Evolutionary conservation across 2,888 invertebrate species (phyloP).

Genomic region (Drosophila percnosoma): DNA sequence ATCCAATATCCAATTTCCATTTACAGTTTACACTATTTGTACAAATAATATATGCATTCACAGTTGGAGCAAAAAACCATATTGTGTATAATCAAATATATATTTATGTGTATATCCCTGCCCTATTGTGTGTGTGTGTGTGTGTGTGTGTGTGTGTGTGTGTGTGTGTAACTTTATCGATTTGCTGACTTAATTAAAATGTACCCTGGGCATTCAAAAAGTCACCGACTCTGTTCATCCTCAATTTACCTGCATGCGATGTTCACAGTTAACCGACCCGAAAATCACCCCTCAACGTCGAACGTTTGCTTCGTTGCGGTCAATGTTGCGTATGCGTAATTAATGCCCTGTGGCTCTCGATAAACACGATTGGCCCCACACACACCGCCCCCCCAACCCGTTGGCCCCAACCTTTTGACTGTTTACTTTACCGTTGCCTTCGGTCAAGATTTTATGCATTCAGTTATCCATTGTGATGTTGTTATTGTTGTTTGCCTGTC

Average conservation of each 20-base stretch:
- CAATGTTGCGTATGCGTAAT: slow-evolving; percentile 74
- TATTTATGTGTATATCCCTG: neutral
- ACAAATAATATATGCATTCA: neutral
- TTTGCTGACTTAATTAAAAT: slow-evolving; percentile 59
- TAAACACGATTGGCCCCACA: slow-evolving; percentile 55
- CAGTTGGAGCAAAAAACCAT: neutral
- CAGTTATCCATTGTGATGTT: slow-evolving; percentile 57
- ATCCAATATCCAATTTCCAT: neutral
- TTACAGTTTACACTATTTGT: neutral
- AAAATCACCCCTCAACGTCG: slow-evolving; percentile 27
- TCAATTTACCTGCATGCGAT: slow-evolving; percentile 41
- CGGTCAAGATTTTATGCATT: slow-evolving; percentile 62
- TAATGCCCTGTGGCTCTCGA: slow-evolving; percentile 69
- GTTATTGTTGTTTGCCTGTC: slow-evolving; percentile 50
- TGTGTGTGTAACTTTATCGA: slow-evolving; percentile 39
- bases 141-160: neutral
- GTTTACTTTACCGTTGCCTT: slow-evolving; percentile 49
- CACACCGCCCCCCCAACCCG: too few species aligned
- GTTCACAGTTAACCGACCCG: slow-evolving; percentile 50
- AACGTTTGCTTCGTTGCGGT: slow-evolving; percentile 49
- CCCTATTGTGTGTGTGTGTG: neutral
- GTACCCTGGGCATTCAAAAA: slow-evolving; percentile 66
- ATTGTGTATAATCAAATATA: neutral
- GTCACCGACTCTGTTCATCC: slow-evolving; percentile 51
- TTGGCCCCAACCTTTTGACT: neutral